These are phyloP conservation scores for Leptinotarsa undecemlineata DNA, from an alignment of 1,140 invertebrate species.

Conservation along the genomic window DNA sequence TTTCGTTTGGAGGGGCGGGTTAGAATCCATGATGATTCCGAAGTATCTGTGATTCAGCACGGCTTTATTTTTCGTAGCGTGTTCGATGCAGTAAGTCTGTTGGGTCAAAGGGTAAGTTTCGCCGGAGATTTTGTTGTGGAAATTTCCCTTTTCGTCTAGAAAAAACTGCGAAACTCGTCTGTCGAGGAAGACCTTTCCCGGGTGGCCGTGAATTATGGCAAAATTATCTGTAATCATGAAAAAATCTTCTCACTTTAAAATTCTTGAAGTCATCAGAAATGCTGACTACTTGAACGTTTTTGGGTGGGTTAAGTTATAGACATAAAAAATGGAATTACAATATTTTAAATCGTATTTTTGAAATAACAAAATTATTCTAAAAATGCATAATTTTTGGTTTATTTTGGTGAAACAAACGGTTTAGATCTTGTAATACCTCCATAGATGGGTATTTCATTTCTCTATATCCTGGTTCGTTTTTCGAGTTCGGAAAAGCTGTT, in stretches of 20 bases:
- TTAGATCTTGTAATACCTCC: too few species aligned
- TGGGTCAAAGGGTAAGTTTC: slow-evolving; percentile 29
- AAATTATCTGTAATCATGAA: slow-evolving; percentile 27
- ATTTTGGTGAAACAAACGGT: too few species aligned
- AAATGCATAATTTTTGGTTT: too few species aligned
- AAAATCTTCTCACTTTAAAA: not conserved
- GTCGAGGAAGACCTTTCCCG: slow-evolving; percentile 28
- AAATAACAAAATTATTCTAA: too few species aligned
- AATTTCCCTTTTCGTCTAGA: slow-evolving; percentile 34
- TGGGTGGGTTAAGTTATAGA: too few species aligned
- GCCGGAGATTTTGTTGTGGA: slow-evolving; percentile 24
- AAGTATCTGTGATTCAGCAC: slow-evolving; percentile 30
- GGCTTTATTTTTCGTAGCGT: slow-evolving; percentile 31
- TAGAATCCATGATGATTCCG: not conserved
- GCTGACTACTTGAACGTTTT: not conserved
- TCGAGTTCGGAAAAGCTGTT: too few species aligned
- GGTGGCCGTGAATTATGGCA: slow-evolving; percentile 33
- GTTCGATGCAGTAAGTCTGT: slow-evolving; percentile 39
- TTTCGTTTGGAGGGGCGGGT: slow-evolving; percentile 29
- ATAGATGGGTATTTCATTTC: too few species aligned
- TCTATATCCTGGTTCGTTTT: too few species aligned
- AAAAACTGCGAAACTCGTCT: slow-evolving; percentile 18
- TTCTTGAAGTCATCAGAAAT: not conserved
- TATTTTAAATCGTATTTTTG: too few species aligned
- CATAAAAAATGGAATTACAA: too few species aligned